Conservation (phyloP, 2,888 invertebrate species). For the Galerucella pusilla region DNA sequence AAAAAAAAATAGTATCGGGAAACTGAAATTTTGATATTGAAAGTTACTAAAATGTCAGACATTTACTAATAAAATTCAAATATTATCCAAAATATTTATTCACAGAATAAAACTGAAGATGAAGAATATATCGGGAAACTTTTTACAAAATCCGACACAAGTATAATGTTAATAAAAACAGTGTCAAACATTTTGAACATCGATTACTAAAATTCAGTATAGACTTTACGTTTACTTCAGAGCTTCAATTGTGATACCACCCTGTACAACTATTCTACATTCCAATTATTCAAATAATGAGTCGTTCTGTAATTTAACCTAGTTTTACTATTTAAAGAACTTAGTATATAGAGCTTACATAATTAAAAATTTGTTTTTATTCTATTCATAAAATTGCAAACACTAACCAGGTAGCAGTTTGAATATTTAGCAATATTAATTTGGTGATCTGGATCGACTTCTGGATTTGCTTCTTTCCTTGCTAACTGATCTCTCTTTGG, state of each 20-base stretch:
- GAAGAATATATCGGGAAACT: neutral
- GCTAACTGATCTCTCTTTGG: conserved; percentile 59
- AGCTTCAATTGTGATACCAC: conserved; percentile 9
- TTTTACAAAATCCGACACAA: neutral
- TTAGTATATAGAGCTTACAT: conserved; percentile 19
- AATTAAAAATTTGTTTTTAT: conserved; percentile 34
- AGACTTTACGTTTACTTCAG: neutral
- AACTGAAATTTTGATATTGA: neutral
- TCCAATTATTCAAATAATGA: neutral
- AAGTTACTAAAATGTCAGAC: neutral
- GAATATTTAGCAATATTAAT: conserved; percentile 46
- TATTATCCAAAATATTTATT: conserved; percentile 18
- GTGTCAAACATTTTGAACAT: neutral
- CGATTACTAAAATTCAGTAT: neutral
- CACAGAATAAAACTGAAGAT: conserved; percentile 18
- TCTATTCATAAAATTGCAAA: conserved; percentile 42
- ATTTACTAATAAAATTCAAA: neutral
- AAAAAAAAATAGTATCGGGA: neutral
- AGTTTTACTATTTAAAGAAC: conserved; percentile 9
- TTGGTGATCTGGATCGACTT: conserved; percentile 59
- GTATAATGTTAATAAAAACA: neutral
- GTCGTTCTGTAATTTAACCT: conserved; percentile 5
- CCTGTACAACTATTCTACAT: conserved; percentile 3
- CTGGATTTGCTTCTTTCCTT: conserved; percentile 56
- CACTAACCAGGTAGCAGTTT: conserved; percentile 39